Base-by-base conservation (phyloP, 2,113 vertebrate genomes). In the Podarcis muralis region DNA sequence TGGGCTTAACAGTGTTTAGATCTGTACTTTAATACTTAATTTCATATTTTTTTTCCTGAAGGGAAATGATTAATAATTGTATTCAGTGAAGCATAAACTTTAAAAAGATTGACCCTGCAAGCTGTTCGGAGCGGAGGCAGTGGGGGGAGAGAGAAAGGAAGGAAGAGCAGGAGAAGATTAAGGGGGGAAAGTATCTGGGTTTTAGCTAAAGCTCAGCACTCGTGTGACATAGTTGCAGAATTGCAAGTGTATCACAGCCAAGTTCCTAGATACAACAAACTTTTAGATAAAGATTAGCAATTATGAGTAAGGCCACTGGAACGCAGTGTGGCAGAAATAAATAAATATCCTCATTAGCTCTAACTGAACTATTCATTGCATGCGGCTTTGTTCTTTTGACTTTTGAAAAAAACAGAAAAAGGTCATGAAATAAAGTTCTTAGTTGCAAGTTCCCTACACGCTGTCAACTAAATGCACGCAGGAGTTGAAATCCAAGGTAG, bases 1-100 rank as follows among this genome's bases (percentile, higher is more conserved):
- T 93, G 87, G 93, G 92, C 92, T 94, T 93, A 94, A 94, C 93
- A 94, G 89, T 96, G 94, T 96, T 97, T 96, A 97, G 95, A 96
- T 96, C 95, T 96, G 91, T 96, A 95, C 93, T 96, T 96, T 96
- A 97, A 97, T 94, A 96, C 95, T 97, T 97, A 97, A 97, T 96
- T 97, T 96, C 94, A 94, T 95, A 94, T 92, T 96, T 96, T 96
- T 97, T 96, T 97, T 95, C 95, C 35, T 96, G 92, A 95, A 96
- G 96, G 96, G 94, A 97, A 95, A 93, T 96, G 87, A 97, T 96
- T 97, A 97, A 96, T 97, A 97, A 96, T 96, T 97, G 93, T 95
- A 94, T 94, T 91, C 93, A 96, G 88, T 93, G 95, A 97, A 96
- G 95, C 94, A 94, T 91, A 84, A 82, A 95, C 93, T 96, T 95